Evolutionary conservation across 2,113 vertebrate species (phyloP).

Genomic region (Oenanthe melanoleuca): DNA sequence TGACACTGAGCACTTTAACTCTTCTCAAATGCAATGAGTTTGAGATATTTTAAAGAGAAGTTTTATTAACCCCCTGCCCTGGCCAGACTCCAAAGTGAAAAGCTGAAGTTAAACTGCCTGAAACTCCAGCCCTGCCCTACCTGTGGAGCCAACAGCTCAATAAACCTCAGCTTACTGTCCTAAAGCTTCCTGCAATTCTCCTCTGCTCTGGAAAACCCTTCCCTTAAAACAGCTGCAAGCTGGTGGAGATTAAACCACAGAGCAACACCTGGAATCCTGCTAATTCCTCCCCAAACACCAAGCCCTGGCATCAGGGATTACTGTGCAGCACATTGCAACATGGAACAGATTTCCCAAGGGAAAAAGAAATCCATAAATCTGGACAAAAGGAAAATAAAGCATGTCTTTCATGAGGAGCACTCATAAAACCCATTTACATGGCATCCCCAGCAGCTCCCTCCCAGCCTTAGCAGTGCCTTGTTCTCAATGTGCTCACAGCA

Average conservation of each 20-base stretch:
- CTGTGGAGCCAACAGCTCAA: background rate
- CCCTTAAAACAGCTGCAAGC: background rate
- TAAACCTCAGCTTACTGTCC: background rate
- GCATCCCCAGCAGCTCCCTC: background rate
- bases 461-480: background rate
- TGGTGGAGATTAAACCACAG: background rate
- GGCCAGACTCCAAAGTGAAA: background rate
- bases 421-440: background rate
- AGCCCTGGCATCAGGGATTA: background rate
- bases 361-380: background rate
- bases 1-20: background rate
- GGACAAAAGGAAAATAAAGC: background rate
- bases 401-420: background rate
- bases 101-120: background rate
- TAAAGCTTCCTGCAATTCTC: background rate
- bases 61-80: background rate
- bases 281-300: background rate
- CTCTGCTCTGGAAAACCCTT: background rate
- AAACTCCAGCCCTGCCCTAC: background rate
- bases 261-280: background rate
- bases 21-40: background rate
- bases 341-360: background rate
- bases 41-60: background rate
- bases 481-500: rapidly evolving
- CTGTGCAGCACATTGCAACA: too few relatives aligned